These are phyloP conservation scores for Drosophila ohnishii DNA, from an alignment of 1,140 invertebrate genomes.

Conservation along the genomic window DNA sequence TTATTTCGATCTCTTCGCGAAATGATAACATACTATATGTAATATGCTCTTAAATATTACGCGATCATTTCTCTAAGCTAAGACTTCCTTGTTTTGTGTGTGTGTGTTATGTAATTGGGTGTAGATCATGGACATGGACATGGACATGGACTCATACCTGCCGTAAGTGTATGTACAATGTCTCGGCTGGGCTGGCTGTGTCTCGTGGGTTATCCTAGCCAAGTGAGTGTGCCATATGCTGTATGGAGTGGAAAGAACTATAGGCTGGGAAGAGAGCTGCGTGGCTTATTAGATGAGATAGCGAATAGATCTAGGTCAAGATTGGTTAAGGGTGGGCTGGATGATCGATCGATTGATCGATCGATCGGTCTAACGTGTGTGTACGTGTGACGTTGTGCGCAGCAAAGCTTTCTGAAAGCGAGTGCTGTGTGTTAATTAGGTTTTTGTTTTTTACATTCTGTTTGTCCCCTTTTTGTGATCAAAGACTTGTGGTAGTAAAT, in stretches of 20 bases:
- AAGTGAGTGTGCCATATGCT: conserved; percentile 12
- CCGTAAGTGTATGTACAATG: conserved; percentile 53
- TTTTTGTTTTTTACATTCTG: conserved; percentile 25
- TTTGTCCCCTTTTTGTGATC: conserved; percentile 13
- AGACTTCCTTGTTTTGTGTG: conserved; percentile 33
- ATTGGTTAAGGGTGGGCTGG: conserved; percentile 53
- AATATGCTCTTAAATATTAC: conserved; percentile 58
- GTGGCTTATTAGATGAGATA: conserved; percentile 17
- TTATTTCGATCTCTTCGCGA: conserved; percentile 44
- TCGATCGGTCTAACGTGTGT: conserved; percentile 6
- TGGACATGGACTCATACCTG: conserved; percentile 2
- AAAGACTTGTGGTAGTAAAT: conserved; percentile 32
- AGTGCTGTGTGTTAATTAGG: conserved; percentile 24
- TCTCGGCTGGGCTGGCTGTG: conserved; percentile 10
- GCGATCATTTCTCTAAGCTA: conserved; percentile 53
- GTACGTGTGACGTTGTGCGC: conserved; percentile 25
- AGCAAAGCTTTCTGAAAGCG: conserved; percentile 46
- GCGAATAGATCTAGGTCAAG: conserved; percentile 32
- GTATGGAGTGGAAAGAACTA: conserved; percentile 7
- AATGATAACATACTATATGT: conserved; percentile 60
- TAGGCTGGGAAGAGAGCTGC: conserved; percentile 23
- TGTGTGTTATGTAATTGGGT: neutral
- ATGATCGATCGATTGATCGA: conserved; percentile 19
- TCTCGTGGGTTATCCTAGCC: conserved; percentile 12
- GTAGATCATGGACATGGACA: conserved; percentile 1